phyloP scores from a whole-genome alignment of 1,140 invertebrate genomes.

The Hyles vespertilio region DNA sequence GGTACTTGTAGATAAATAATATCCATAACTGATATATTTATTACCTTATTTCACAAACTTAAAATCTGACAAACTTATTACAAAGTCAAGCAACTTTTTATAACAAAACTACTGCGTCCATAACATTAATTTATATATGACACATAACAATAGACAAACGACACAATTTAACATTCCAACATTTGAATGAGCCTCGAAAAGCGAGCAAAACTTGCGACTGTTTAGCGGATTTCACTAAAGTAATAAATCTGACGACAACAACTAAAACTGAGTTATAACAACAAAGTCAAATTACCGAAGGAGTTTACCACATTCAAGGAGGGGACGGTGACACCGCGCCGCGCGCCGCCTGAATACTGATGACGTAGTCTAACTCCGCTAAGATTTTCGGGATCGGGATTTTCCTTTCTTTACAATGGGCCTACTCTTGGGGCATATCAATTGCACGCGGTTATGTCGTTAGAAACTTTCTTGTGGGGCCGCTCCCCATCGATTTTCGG shows the following conservation, averaged over 20 bases:
- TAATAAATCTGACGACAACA: slow-evolving; percentile 73
- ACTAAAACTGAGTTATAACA: slow-evolving; percentile 74
- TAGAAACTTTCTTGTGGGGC: slow-evolving; percentile 68
- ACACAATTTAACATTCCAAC: no score
- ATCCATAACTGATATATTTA: no score
- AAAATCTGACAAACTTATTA: no score
- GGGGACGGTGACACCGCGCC: slow-evolving; percentile 51
- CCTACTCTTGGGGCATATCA: slow-evolving; percentile 74
- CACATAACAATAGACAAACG: no score
- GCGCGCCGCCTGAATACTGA: slow-evolving; percentile 62
- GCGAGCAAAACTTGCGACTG: slow-evolving; percentile 26
- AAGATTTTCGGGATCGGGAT: slow-evolving; percentile 73
- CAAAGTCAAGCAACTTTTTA: no score
- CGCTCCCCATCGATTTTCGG: slow-evolving; percentile 62
- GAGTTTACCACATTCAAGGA: slow-evolving; percentile 59
- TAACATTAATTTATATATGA: no score
- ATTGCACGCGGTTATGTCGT: slow-evolving; percentile 75
- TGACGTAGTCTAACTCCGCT: slow-evolving; percentile 60
- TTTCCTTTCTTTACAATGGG: slow-evolving; percentile 76
- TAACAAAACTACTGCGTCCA: no score
- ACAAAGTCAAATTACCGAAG: slow-evolving; percentile 75
- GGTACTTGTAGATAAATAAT: no score
- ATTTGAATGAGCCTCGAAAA: no score
- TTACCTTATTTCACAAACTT: no score
- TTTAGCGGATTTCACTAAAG: slow-evolving; percentile 58